Base-by-base conservation (phyloP, 1,140 invertebrate genomes). In the Orussus abietinus region DNA sequence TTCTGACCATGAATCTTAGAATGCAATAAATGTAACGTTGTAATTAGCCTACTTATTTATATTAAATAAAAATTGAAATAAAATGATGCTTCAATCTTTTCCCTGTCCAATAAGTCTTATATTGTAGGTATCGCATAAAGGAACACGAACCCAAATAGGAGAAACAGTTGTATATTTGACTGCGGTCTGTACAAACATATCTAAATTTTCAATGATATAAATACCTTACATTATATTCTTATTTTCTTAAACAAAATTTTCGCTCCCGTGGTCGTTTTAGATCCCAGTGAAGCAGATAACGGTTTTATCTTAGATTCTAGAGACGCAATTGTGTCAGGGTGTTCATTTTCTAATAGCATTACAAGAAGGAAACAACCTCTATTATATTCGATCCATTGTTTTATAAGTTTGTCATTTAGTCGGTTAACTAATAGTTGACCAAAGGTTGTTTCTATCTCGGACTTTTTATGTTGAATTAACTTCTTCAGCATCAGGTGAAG, bases 401-500 rank as follows among this genome's bases (percentile, higher is more conserved):
- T 48, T 1, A 81, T 44, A 55, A 76, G 49, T 31, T 71, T 48
- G 3, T 28, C 38, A 25, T 62, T 55, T 19, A 82, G 44, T 10
- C 61, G 51, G 25, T 69, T 26, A 9, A 77, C 38, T 11, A 84
- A 48, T 10, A 63, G 40, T 22, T 59, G 44, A 4, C 76, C 68
- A 53, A 83, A 79, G 9, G 72, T 74, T 18, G 36, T 43, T 40
- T 61, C 49, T 17, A 58, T 64, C 33, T 63, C 47, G 11, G 49
- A 62, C 2, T 69, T 56, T 36, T 76, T 75, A 51, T 91, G 86
- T 36, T 79, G 72, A 11, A 90, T 79, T 10, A 93, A 67, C 66
- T 90, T 89, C 52, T 92, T 92, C 3, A 92, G 59, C 21, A 82
- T 80, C 75, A 86, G 79, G 64, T 92, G 88, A 41, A 90, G 74